These are phyloP conservation scores for Serranus cabrilla DNA, from an alignment of 2,797 vertebrate species.

Conservation along the genomic window DNA sequence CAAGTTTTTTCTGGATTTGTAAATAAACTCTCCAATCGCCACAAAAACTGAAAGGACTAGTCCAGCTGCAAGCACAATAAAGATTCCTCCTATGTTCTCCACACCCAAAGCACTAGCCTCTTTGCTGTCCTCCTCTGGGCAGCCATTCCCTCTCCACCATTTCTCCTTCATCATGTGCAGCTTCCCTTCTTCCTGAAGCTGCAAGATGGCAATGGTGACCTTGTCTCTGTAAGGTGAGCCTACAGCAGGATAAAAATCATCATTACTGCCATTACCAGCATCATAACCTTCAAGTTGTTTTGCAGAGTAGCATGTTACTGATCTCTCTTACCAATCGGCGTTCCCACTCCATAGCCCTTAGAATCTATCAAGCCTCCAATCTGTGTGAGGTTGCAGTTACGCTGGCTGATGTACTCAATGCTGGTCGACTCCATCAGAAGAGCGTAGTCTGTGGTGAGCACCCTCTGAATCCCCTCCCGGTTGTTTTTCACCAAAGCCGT, in stretches of 20 bases:
- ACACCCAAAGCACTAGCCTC: slow-evolving; percentile 97
- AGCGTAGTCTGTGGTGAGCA: slow-evolving; percentile 96
- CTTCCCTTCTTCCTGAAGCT: slow-evolving; percentile 98
- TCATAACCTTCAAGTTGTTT: neutral
- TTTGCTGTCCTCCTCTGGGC: slow-evolving; percentile 97
- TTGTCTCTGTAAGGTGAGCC: slow-evolving; percentile 98
- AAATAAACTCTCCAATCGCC: slow-evolving; percentile 98
- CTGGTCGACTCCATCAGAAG: slow-evolving; percentile 99
- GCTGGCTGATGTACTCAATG: slow-evolving; percentile 98
- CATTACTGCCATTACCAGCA: neutral
- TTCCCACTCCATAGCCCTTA: slow-evolving; percentile 98
- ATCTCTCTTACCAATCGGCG: slow-evolving; percentile 93
- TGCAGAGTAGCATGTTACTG: neutral
- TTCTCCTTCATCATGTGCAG: slow-evolving; percentile 99
- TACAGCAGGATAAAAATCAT: slow-evolving; percentile 60
- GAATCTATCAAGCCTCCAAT: slow-evolving; percentile 98
- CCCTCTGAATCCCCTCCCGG: slow-evolving; percentile 94
- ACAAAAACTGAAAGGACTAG: slow-evolving; percentile 98
- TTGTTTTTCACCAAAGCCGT: slow-evolving; percentile 96
- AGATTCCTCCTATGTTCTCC: slow-evolving; percentile 98
- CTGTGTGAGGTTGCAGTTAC: slow-evolving; percentile 99
- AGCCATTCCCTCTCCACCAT: slow-evolving; percentile 98
- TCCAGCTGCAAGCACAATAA: slow-evolving; percentile 97
- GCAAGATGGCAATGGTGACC: slow-evolving; percentile 97
- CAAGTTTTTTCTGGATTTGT: slow-evolving; percentile 94